Percentiles rank a stretch among this genome's conserved stretches.
These are phyloP conservation scores for Tamandua tetradactyla DNA, from an alignment of 2,797 vertebrate species.

Conservation along the genomic window DNA sequence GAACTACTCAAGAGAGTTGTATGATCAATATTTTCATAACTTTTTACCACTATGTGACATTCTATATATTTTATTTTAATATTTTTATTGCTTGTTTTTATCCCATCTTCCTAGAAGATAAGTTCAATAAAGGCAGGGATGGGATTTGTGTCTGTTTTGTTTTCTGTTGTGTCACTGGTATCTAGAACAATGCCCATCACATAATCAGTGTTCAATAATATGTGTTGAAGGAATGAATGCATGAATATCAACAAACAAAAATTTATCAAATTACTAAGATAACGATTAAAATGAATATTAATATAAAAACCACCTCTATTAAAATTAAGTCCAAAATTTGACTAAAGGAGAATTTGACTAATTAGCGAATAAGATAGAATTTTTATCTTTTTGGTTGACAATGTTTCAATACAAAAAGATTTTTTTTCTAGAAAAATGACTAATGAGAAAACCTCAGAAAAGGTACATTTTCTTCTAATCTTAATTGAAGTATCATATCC, in stretches of 20 bases:
- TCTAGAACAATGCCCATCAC: too few relatives aligned
- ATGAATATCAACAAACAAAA: neutral
- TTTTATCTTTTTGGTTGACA: neutral
- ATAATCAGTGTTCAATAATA: neutral
- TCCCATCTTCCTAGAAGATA: accelerated
- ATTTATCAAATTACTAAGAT: neutral
- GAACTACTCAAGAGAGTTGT: neutral
- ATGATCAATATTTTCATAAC: neutral
- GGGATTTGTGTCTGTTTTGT: neutral
- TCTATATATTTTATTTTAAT: neutral
- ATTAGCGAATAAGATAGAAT: neutral
- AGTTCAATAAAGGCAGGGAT: neutral
- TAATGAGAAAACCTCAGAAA: neutral
- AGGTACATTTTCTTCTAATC: neutral
- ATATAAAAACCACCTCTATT: neutral
- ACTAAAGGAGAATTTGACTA: neutral
- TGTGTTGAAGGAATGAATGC: accelerated
- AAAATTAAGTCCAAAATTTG: slow-evolving; percentile 50
- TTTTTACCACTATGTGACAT: neutral
- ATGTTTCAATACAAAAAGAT: neutral
- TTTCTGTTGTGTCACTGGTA: accelerated
- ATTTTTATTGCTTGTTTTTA: neutral
- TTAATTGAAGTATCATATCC: neutral
- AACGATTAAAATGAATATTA: neutral
- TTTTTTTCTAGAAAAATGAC: neutral